phyloP scores from a whole-genome alignment of 2,113 vertebrate species.

The Genyomyrus donnyi region DNA sequence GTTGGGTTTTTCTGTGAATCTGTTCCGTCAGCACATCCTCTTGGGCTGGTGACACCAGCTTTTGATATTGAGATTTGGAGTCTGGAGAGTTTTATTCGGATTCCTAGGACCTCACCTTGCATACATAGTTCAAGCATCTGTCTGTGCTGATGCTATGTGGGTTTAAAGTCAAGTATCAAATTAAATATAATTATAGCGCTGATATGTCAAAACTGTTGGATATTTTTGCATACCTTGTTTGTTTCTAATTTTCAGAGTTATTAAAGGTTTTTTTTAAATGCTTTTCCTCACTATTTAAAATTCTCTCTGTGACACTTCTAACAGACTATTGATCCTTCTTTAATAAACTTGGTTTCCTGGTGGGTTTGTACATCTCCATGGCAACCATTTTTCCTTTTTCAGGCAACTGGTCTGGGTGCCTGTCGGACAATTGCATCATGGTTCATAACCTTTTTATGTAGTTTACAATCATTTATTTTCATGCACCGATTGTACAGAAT shows the following conservation, averaged over 20 bases:
- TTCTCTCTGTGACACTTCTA: conserved; percentile 26
- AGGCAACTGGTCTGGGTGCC: conserved; percentile 2
- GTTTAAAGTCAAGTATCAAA: neutral
- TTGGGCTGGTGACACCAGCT: neutral
- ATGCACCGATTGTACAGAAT: neutral
- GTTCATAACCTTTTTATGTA: neutral
- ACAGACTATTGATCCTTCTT: conserved; percentile 27
- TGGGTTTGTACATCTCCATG: conserved; percentile 24
- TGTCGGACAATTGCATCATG: neutral
- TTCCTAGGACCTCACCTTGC: neutral
- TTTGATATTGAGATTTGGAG: neutral
- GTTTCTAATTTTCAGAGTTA: neutral
- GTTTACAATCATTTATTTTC: neutral
- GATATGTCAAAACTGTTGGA: neutral
- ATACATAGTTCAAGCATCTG: neutral
- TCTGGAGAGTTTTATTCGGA: neutral
- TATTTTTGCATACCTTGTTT: neutral
- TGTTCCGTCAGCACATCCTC: neutral
- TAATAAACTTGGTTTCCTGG: conserved; percentile 26
- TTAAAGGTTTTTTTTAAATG: neutral
- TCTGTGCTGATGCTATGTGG: neutral
- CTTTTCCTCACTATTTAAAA: conserved; percentile 21
- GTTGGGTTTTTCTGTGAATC: neutral
- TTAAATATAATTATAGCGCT: neutral
- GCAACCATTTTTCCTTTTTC: conserved; percentile 24